These are phyloP conservation scores for Meleagris gallopavo DNA, from an alignment of 2,113 vertebrate genomes.

Conservation along the genomic window DNA sequence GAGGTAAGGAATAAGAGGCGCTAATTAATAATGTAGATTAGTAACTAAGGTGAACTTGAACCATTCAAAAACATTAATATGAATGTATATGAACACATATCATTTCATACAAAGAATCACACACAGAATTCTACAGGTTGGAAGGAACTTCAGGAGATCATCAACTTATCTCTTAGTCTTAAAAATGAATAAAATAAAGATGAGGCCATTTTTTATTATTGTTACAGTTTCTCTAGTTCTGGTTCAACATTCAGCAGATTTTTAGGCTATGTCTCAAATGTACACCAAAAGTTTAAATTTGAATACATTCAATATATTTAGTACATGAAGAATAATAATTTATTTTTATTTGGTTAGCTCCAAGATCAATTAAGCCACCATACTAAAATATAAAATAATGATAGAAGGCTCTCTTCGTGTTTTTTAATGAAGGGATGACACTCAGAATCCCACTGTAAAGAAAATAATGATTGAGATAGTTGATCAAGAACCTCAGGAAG, in stretches of 20 bases:
- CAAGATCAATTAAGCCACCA: not conserved
- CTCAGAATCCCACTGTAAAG: not conserved
- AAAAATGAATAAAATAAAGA: not conserved
- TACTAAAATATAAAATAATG: fast-evolving
- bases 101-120: not conserved
- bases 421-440: not conserved
- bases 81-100: not conserved
- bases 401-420: not conserved
- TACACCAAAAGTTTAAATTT: not conserved
- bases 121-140: too few relatives aligned
- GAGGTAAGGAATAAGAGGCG: not conserved
- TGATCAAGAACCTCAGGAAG: not conserved
- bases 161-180: not conserved
- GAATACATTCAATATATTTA: not conserved
- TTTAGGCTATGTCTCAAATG: not conserved
- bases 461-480: not conserved
- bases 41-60: not conserved
- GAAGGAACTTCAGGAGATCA: too few relatives aligned
- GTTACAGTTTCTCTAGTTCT: not conserved
- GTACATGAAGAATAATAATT: not conserved
- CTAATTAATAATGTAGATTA: slow-evolving; percentile 38
- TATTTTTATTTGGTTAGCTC: not conserved
- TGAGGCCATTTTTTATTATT: not conserved
- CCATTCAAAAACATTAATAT: not conserved
- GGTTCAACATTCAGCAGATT: not conserved